These are phyloP conservation scores for Acleris literana DNA, from an alignment of 2,888 invertebrate genomes.

Conservation along the genomic window DNA sequence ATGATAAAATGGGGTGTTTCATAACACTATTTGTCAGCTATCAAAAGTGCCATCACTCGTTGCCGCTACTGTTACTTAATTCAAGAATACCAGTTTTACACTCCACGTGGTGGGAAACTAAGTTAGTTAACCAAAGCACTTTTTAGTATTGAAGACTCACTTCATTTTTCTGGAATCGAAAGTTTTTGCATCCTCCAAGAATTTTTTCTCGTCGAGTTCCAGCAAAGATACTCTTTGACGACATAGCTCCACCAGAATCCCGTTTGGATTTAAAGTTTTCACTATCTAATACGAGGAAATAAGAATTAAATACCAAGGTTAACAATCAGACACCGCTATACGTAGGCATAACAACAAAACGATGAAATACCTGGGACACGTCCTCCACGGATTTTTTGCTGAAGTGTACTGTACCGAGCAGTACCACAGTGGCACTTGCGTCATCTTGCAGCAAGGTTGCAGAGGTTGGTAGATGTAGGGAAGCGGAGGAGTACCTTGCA, in stretches of 20 bases:
- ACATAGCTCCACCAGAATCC: slow-evolving; percentile 74
- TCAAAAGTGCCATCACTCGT: no score
- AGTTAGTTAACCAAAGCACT: background rate
- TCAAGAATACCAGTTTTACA: background rate
- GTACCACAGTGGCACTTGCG: slow-evolving; percentile 61
- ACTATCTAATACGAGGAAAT: slow-evolving; percentile 59
- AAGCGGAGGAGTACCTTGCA: slow-evolving; percentile 36
- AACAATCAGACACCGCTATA: background rate
- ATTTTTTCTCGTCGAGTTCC: slow-evolving; percentile 75
- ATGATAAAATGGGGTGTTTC: no score
- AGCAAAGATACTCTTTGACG: slow-evolving; percentile 73
- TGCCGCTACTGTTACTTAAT: no score
- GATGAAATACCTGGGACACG: slow-evolving; percentile 60
- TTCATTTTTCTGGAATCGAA: slow-evolving; percentile 70
- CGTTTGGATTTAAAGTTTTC: slow-evolving; percentile 66
- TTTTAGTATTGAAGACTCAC: slow-evolving; percentile 52
- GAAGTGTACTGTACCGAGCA: slow-evolving; percentile 77
- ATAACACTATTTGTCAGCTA: no score
- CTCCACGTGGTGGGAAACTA: background rate
- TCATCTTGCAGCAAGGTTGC: slow-evolving; percentile 69
- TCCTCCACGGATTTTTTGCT: slow-evolving; percentile 77
- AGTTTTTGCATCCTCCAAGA: slow-evolving; percentile 76
- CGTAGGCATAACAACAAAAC: background rate
- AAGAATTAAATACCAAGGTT: background rate
- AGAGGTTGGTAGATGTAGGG: slow-evolving; percentile 55